Conservation (phyloP, 1,140 invertebrate genomes). For the silkworm (Bombyx mori) region ASM3026992v2 NC_085111.1:10160001-10160500, state of each 20-base stretch:
- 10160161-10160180: conserved; percentile 64
- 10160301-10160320: conserved; percentile 63
- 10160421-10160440: conserved; percentile 35
- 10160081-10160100: conserved; percentile 78
- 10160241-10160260: conserved; percentile 67
- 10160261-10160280: conserved; percentile 48
- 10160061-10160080: conserved; percentile 78
- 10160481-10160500: conserved; percentile 14
- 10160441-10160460: conserved; percentile 17
- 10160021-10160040: conserved; percentile 88
- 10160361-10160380: conserved; percentile 36
- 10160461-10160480: conserved; percentile 1
- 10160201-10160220: conserved; percentile 65
- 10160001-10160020: conserved; percentile 84
- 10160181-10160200: conserved; percentile 65
- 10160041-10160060: conserved; percentile 87
- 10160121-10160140: conserved; percentile 56
- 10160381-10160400: conserved; percentile 37
- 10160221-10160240: conserved; percentile 59
- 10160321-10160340: conserved; percentile 48
- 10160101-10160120: conserved; percentile 71
- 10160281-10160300: conserved; percentile 59
- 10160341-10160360: conserved; percentile 35
- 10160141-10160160: conserved; percentile 60
- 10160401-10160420: conserved; percentile 44